Evolutionary conservation across 2,113 vertebrate genomes (phyloP).

Genomic region (Promerops cafer): DNA sequence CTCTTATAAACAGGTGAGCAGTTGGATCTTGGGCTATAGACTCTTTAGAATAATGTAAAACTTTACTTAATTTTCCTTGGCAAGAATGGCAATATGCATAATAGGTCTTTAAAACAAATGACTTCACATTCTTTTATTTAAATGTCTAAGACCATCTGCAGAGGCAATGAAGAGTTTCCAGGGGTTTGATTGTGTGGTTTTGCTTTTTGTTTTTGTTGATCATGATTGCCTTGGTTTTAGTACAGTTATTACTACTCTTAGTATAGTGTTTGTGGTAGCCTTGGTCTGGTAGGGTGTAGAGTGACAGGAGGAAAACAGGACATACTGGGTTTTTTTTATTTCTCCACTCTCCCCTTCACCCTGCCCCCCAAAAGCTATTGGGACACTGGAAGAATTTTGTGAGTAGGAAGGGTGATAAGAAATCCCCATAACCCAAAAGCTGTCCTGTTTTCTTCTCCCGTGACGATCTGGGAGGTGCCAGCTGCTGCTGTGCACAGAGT

Average conservation of each 20-base stretch:
- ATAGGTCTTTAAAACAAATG: neutral
- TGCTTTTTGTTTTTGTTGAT: neutral
- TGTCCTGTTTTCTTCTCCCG: neutral
- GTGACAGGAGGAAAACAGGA: neutral
- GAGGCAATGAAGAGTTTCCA: neutral
- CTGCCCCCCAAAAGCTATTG: accelerated
- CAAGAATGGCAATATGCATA: neutral
- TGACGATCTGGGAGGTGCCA: accelerated
- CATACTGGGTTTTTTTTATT: accelerated
- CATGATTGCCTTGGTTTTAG: neutral
- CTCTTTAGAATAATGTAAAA: neutral
- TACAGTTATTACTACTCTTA: neutral
- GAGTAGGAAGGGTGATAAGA: neutral
- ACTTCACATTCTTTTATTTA: neutral
- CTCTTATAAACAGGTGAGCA: neutral
- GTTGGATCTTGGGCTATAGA: neutral
- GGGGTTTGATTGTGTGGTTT: neutral
- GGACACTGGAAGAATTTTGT: neutral
- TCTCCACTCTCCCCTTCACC: neutral
- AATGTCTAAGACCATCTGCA: neutral
- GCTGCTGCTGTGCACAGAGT: neutral
- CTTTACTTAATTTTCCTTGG: neutral
- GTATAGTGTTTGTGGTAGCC: neutral
- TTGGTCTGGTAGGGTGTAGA: neutral
- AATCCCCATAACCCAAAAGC: neutral